Evolutionary conservation across 2,888 invertebrate genomes (phyloP), one percentile per base, ranked within the genome.

Genomic region (Eurytoma californica): DNA sequence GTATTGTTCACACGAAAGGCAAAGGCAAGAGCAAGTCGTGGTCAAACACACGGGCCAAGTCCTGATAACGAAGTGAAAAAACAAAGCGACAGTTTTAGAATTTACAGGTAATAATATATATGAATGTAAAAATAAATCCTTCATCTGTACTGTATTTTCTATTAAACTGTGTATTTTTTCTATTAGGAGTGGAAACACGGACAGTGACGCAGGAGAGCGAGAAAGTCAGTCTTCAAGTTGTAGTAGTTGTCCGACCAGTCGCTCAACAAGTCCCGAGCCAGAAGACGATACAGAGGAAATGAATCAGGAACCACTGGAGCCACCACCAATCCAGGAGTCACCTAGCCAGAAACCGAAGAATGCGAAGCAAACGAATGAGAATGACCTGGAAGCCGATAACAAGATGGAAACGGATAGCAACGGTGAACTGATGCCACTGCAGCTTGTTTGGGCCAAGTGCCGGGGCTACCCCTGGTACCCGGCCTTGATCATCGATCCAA

Each of bases 391-490:
- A 86, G 82, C 55, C 72, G 82, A 60, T 81, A 77, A 74, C 79
- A 85, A 91, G 86, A 92, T 88, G 84, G 90, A 89, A 88, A 84
- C 89, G 84, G 86, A 90, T 88, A 83, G 89, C 87, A 55, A 85
- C 30, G 91, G 91, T 20, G 90, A 93, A 51, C 89, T 97, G 78
- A 95, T 96, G 86, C 97, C 97, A 2, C 91, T 98, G 81, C 97
- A 97, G 89, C 92, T 98, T 65, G 98, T 98, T 2, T 98, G 98
- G 98, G 98, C 98, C 20, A 98, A 98, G 89, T 98, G 98, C 92
- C 94, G 96, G 84, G 97, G 98, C 28, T 98, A 98, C 91, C 98
- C 98, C 0, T 98, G 98, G 98, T 98, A 98, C 91, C 98, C 98
- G 65, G 98, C 98, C 5, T 77, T 98, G 82, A 98, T 98, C 81